A percentile compares a stretch with the other conserved stretches of the same genome.
phyloP scores from a whole-genome alignment of 2,113 vertebrate genomes.

The Anoplopoma fimbria region DNA sequence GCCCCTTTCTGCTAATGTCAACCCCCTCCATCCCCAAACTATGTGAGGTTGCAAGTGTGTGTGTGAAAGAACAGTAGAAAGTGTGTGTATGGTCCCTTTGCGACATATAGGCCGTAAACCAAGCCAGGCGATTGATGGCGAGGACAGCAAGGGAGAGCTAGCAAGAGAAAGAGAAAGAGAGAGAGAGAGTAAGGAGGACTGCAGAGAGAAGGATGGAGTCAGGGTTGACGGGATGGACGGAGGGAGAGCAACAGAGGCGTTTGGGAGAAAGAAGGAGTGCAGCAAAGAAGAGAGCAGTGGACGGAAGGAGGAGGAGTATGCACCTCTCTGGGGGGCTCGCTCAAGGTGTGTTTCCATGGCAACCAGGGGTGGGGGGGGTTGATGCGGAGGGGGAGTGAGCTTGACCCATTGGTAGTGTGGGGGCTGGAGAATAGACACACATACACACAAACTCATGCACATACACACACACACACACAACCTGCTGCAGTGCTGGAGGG shows the following conservation, averaged over 20 bases:
- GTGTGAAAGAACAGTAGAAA: neutral
- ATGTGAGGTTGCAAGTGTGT: neutral
- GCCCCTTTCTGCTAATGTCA: constrained; percentile 42
- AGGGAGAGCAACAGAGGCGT: constrained; percentile 43
- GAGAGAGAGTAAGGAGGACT: neutral
- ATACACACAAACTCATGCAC: constrained; percentile 45
- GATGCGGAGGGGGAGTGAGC: constrained; percentile 84
- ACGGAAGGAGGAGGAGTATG: constrained; percentile 86
- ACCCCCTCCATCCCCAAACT: constrained; percentile 37
- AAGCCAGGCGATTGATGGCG: constrained; percentile 87
- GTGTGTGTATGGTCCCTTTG: constrained; percentile 52
- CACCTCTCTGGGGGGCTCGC: constrained; percentile 90
- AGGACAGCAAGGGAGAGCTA: constrained; percentile 84
- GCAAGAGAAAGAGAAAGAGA: constrained; percentile 78
- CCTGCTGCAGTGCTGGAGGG: constrained; percentile 84
- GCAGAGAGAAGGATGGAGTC: constrained; percentile 34
- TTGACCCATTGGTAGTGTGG: constrained; percentile 95
- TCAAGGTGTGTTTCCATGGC: constrained; percentile 97
- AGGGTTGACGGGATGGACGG: constrained; percentile 43
- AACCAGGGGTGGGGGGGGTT: constrained; percentile 88
- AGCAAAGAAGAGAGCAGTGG: constrained; percentile 66
- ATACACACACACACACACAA: constrained; percentile 69
- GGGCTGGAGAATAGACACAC: constrained; percentile 80
- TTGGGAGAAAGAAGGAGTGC: constrained; percentile 56
- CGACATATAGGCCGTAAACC: constrained; percentile 64